Percentiles rank a stretch among this genome's conserved stretches.
Conservation (phyloP, 2,113 vertebrate species). For the Hippopotamus amphibius region DNA sequence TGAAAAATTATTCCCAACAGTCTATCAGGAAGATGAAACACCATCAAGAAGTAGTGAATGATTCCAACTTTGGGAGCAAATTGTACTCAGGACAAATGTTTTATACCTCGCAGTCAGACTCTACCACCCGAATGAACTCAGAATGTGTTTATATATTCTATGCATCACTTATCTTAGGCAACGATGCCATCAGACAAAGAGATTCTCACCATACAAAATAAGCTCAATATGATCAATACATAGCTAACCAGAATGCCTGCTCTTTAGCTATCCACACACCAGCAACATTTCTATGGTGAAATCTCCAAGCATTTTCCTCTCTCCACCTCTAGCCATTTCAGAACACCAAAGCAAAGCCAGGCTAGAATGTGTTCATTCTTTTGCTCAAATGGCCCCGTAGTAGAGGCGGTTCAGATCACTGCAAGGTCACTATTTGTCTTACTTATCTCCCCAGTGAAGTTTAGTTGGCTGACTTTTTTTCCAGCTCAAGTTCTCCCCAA, state of each 20-base stretch:
- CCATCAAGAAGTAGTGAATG: constrained; percentile 64
- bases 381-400: background rate
- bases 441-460: constrained; percentile 55
- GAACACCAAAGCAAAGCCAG: background rate
- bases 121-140: constrained; percentile 79
- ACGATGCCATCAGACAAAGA: constrained; percentile 74
- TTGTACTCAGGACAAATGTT: constrained; percentile 69
- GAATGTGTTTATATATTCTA: constrained; percentile 64
- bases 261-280: constrained; percentile 67
- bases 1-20: constrained; percentile 11
- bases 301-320: constrained; percentile 48
- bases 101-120: constrained; percentile 77
- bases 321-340: background rate
- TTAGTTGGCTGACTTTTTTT: constrained; percentile 37
- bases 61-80: constrained; percentile 78
- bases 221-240: constrained; percentile 75
- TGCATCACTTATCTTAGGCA: constrained; percentile 77
- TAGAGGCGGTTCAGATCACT: constrained; percentile 1
- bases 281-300: constrained; percentile 50
- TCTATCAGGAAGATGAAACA: constrained; percentile 74
- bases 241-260: constrained; percentile 74
- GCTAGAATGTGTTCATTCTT: background rate
- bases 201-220: constrained; percentile 79
- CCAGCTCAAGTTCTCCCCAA: constrained; percentile 16
- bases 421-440: constrained; percentile 67